Percentiles rank a stretch among this genome's conserved stretches.
phyloP scores from a whole-genome alignment of 53 echinoderm and acorn worm genomes.

The Apostichopus leukothele region DNA sequence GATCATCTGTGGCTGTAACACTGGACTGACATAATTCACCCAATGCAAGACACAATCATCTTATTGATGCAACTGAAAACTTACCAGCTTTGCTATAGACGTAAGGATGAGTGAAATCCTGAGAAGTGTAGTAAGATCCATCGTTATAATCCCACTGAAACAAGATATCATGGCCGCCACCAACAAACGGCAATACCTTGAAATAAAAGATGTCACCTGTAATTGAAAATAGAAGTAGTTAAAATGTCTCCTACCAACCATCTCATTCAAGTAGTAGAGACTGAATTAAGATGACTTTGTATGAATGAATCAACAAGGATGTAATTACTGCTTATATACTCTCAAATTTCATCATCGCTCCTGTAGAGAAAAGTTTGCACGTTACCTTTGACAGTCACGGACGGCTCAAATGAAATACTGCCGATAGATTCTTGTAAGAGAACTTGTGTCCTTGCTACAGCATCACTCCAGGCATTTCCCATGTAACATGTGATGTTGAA shows the following conservation, averaged over 20 bases:
- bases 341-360: too few species aligned
- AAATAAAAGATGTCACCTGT: constrained; percentile 34
- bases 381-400: constrained; percentile 74
- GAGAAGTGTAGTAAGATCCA: constrained; percentile 59
- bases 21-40: too few species aligned
- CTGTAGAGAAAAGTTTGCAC: too few species aligned
- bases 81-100: constrained; percentile 75
- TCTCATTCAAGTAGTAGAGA: too few species aligned
- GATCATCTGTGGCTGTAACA: too few species aligned
- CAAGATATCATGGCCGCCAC: constrained; percentile 64
- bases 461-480: constrained; percentile 69
- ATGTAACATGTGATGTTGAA: constrained; percentile 74
- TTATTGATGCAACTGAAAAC: neutral
- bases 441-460: constrained; percentile 48
- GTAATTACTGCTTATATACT: too few species aligned
- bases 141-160: constrained; percentile 78
- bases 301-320: too few species aligned
- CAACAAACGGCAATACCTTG: constrained; percentile 63
- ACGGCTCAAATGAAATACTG: constrained; percentile 53
- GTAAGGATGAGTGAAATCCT: constrained; percentile 70
- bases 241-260: too few species aligned
- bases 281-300: too few species aligned
- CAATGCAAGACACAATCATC: too few species aligned
- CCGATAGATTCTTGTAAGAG: constrained; percentile 66
- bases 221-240: too few species aligned